Evolutionary conservation across 2,113 vertebrate species (phyloP), one percentile per base, ranked within the genome.

Genomic region (Perca fluviatilis): DNA sequence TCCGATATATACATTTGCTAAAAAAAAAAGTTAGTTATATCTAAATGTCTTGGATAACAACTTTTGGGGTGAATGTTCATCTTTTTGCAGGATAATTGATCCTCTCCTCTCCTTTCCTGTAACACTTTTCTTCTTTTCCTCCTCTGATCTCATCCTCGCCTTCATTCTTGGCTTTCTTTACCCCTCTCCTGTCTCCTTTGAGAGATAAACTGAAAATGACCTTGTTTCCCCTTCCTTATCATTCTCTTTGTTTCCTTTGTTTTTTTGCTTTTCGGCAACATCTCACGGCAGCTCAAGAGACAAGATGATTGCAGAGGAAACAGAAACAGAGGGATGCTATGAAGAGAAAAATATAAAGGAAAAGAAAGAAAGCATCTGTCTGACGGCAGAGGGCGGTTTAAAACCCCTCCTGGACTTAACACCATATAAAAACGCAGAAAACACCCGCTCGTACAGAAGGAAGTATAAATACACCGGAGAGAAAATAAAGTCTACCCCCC

Each of bases 131-230:
- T 65, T 56, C 58, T 54, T 63, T 74, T 51, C 40, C 18, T 82
- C 53, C 76, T 90, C 73, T 77, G 67, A 86, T 88, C 80, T 91
- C 77, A 8, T 82, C 33, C 76, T 50, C 66, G 36, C 46, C 63
- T 77, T 86, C n/a, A 68, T 80, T 64, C 62, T 79, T 80, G 63
- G n/a, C 43, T 67, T 69, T 78, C 77, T 57, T 75, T 51, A 15
- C 73, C 61, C 71, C 60, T 79, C 73, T 77, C 76, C 75, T 69
- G 54, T 64, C 56, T 86, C 86, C 77, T 57, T 57, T 21, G 86
- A 89, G 89, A 85, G 58, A 70, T 90, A 94, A 95, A 94, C 92
- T 92, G 67, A 67, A 84, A 82, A 92, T 94, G 92, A 95, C 94
- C 94, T 93, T 89, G 86, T 86, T 88, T 90, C 51, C 77, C 50